These are phyloP conservation scores for Orius insidiosus DNA, from an alignment of 1,140 invertebrate genomes.

Conservation along the genomic window DNA sequence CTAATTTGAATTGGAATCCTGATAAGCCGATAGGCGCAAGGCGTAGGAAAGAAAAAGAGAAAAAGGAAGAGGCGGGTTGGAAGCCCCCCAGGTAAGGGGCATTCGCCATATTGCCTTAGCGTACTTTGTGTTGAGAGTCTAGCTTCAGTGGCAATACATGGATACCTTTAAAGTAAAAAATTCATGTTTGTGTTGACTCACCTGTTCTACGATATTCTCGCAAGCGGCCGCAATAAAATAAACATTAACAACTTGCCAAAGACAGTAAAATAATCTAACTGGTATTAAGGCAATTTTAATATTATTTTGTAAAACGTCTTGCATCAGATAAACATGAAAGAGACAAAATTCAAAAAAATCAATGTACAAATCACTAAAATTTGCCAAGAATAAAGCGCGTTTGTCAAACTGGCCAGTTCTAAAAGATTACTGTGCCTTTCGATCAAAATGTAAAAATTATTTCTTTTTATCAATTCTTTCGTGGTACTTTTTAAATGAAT, in stretches of 20 bases:
- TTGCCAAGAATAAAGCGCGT: slow-evolving; percentile 4
- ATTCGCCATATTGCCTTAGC: no score
- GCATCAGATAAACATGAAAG: slow-evolving; percentile 5
- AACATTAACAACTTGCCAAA: slow-evolving; percentile 4
- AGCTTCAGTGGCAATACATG: no score
- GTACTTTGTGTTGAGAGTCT: no score
- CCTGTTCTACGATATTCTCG: slow-evolving; percentile 1
- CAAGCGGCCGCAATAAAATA: slow-evolving; percentile 5
- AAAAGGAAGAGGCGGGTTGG: no score
- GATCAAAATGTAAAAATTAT: background rate
- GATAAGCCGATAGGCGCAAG: no score
- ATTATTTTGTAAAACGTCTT: slow-evolving; percentile 1
- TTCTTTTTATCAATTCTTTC: background rate
- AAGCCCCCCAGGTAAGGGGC: no score
- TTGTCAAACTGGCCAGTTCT: background rate
- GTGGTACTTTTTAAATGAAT: slow-evolving; percentile 2
- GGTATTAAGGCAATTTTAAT: background rate
- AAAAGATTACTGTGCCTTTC: background rate
- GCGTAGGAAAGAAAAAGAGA: no score
- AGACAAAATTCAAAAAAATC: slow-evolving; percentile 8
- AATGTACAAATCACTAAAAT: slow-evolving; percentile 3
- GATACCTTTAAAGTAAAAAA: no score
- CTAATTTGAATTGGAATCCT: no score
- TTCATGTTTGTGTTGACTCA: no score
- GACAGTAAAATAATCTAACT: slow-evolving; percentile 1